A percentile compares a stretch with the other conserved stretches of the same genome.
phyloP scores from a whole-genome alignment of 2,888 invertebrate species.

The Pseudeuparius sepicola region DNA sequence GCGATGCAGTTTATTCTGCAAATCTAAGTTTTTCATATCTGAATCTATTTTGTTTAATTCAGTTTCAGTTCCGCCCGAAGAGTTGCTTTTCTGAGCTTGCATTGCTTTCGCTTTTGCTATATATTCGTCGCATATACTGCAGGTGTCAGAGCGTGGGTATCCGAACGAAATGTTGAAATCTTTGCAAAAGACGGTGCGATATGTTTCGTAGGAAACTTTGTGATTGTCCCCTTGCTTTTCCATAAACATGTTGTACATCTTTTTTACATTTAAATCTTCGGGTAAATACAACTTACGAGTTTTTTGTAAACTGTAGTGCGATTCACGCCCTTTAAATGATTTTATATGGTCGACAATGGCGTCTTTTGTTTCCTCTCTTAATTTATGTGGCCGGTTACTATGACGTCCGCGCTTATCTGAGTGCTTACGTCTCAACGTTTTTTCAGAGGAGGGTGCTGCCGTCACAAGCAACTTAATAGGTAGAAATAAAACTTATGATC shows the following conservation, averaged over 20 bases:
- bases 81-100: constrained; percentile 5
- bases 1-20: constrained; percentile 6
- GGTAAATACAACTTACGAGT: no score
- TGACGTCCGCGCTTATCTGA: no score
- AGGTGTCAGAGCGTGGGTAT: constrained; percentile 27
- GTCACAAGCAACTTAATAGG: no score
- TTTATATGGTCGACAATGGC: no score
- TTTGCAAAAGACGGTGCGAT: constrained; percentile 23
- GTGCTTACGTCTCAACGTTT: no score
- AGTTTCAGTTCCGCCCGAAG: background rate
- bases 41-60: constrained; percentile 1
- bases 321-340: no score
- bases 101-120: constrained; percentile 7
- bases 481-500: no score
- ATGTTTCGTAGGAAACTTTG: constrained; percentile 23
- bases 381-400: no score
- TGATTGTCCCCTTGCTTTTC: constrained; percentile 15
- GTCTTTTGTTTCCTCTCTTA: no score
- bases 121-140: constrained; percentile 22
- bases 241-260: constrained; percentile 21
- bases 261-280: constrained; percentile 30
- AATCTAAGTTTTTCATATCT: constrained; percentile 4
- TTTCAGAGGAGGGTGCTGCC: no score
- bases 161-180: constrained; percentile 27
- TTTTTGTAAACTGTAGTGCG: no score